Evolutionary conservation across 2,888 invertebrate species (phyloP).

Genomic region (Silvanus unidentatus): DNA sequence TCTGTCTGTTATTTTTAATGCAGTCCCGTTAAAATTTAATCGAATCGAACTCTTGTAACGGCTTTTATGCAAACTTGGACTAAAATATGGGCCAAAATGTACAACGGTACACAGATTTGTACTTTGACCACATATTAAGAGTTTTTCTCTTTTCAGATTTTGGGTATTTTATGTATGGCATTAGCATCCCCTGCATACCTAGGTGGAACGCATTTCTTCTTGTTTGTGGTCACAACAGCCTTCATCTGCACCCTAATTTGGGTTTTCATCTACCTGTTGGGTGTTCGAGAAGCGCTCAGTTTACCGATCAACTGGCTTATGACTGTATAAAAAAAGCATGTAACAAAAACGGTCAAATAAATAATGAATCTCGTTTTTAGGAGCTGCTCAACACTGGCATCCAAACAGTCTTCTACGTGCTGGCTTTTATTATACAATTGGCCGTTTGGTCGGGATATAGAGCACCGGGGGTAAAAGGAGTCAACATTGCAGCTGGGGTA

Average conservation of each 20-base stretch:
- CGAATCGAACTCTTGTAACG: too few species aligned
- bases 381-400: slow-evolving; percentile 73
- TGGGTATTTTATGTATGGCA: slow-evolving; percentile 82
- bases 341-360: not conserved
- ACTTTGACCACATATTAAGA: too few species aligned
- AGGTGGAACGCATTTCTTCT: slow-evolving; percentile 70
- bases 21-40: too few species aligned
- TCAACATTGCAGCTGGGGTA: slow-evolving; percentile 74
- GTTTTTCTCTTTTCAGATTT: slow-evolving; percentile 58
- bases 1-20: too few species aligned
- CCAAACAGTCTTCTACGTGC: slow-evolving; percentile 64
- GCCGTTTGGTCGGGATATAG: slow-evolving; percentile 57
- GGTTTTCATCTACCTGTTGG: slow-evolving; percentile 73
- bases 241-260: slow-evolving; percentile 80
- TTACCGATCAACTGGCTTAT: slow-evolving; percentile 79
- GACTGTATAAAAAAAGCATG: slow-evolving; percentile 52
- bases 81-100: too few species aligned
- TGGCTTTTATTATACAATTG: slow-evolving; percentile 76
- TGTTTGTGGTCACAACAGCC: slow-evolving; percentile 74
- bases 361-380: slow-evolving; percentile 49
- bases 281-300: slow-evolving; percentile 71
- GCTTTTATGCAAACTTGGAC: too few species aligned
- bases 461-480: too few species aligned
- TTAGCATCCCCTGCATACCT: slow-evolving; percentile 64
- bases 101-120: too few species aligned